Evolutionary conservation across 2,888 invertebrate species (phyloP).

Genomic region (Rhamphomyia laevipes): DNA sequence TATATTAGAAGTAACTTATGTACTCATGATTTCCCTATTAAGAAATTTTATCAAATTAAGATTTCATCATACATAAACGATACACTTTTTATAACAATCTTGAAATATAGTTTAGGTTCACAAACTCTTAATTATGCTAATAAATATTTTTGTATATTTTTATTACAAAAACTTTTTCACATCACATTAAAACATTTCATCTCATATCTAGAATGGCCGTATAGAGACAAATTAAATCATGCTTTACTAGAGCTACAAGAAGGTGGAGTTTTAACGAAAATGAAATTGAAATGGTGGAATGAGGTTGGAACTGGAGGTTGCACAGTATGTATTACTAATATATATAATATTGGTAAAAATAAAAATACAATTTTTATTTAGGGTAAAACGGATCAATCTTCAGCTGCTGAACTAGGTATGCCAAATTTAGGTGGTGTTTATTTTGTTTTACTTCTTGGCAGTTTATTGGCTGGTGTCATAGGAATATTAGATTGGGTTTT

Average conservation of each 20-base stretch:
- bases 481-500: constrained; percentile 31
- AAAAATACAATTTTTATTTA: background rate
- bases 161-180: too few species aligned
- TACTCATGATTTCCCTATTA: too few species aligned
- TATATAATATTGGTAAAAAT: background rate
- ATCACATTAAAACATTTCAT: background rate
- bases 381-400: constrained; percentile 25
- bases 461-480: constrained; percentile 30
- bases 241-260: constrained; percentile 79
- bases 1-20: too few species aligned
- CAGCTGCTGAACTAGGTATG: constrained; percentile 43
- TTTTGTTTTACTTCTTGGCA: constrained; percentile 45
- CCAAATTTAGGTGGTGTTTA: constrained; percentile 56
- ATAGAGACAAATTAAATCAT: constrained; percentile 63
- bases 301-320: constrained; percentile 55
- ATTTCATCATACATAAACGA: too few species aligned
- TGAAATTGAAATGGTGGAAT: constrained; percentile 87
- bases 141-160: too few species aligned
- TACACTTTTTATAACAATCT: too few species aligned
- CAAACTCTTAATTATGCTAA: too few species aligned
- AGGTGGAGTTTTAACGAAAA: constrained; percentile 57
- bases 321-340: constrained; percentile 2
- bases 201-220: constrained; percentile 36
- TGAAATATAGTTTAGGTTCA: too few species aligned
- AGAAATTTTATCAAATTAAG: too few species aligned